These are phyloP conservation scores for Psittacula cyanocephala DNA, from an alignment of 2,113 vertebrate species.

Conservation along the genomic window DNA sequence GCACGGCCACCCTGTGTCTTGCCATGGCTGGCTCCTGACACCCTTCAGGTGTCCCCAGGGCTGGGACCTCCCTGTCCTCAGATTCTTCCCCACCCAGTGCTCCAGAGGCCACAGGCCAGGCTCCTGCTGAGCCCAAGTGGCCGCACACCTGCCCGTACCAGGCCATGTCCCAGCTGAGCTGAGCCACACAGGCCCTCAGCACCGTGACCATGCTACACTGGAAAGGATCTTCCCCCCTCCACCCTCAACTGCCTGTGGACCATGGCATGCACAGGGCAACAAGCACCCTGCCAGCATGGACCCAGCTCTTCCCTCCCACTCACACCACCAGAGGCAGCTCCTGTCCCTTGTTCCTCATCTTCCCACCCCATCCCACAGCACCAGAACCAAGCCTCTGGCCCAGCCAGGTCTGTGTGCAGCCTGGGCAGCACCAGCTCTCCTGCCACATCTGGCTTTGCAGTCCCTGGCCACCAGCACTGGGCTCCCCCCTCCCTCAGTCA, in stretches of 20 bases:
- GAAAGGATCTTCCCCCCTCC: not conserved
- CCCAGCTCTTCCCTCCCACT: not conserved
- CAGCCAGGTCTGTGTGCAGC: rapidly evolving
- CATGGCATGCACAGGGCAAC: rapidly evolving
- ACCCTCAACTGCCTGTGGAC: rapidly evolving
- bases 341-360: not conserved
- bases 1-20: not conserved
- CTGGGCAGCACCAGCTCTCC: not conserved
- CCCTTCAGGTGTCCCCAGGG: not conserved
- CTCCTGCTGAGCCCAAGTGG: too few relatives aligned
- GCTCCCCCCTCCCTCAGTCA: not conserved
- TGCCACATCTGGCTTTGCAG: not conserved
- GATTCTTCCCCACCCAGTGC: not conserved
- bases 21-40: not conserved
- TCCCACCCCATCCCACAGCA: not conserved
- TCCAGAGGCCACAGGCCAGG: not conserved
- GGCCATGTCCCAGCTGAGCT: not conserved
- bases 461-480: rapidly evolving
- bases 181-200: not conserved
- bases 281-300: rapidly evolving
- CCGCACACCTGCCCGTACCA: not conserved
- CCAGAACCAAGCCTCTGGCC: not conserved
- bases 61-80: not conserved
- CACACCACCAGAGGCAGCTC: not conserved
- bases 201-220: not conserved